phyloP scores from a whole-genome alignment of 1,140 invertebrate species.

The Hesperophylax magnus region DNA sequence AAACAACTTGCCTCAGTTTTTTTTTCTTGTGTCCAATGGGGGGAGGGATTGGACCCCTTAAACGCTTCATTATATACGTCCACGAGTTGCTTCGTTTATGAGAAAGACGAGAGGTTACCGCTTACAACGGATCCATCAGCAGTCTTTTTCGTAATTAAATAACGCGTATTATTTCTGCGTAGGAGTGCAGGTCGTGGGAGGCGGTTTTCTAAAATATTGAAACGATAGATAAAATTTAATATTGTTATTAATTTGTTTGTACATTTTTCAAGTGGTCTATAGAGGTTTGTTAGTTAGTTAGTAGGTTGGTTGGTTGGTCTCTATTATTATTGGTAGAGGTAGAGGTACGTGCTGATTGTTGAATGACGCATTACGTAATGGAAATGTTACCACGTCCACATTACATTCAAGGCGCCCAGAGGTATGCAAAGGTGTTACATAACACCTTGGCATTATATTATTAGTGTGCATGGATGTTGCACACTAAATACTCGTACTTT shows the following conservation, averaged over 20 bases:
- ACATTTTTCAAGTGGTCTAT: background rate
- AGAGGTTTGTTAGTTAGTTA: background rate
- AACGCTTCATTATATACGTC: too few relatives aligned
- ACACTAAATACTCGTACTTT: too few relatives aligned
- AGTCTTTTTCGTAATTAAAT: slow-evolving; percentile 4
- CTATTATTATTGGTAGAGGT: background rate
- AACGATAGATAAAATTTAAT: background rate
- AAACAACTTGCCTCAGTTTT: too few relatives aligned
- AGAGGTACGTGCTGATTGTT: background rate
- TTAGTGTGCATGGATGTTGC: background rate
- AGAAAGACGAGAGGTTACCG: too few relatives aligned
- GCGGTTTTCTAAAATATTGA: slow-evolving; percentile 13
- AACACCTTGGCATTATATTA: background rate
- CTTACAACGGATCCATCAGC: background rate
- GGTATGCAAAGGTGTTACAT: background rate
- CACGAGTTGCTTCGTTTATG: background rate
- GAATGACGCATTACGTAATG: slow-evolving; percentile 28
- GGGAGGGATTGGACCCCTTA: too few relatives aligned
- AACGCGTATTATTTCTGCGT: background rate
- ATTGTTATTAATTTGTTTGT: background rate
- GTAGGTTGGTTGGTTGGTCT: background rate
- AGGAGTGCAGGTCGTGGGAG: background rate
- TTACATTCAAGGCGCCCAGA: background rate
- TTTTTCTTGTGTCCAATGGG: too few relatives aligned
- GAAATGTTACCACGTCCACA: slow-evolving; percentile 18